Evolutionary conservation across 2,888 invertebrate species (phyloP).

Genomic region (Parnassius smintheus): DNA sequence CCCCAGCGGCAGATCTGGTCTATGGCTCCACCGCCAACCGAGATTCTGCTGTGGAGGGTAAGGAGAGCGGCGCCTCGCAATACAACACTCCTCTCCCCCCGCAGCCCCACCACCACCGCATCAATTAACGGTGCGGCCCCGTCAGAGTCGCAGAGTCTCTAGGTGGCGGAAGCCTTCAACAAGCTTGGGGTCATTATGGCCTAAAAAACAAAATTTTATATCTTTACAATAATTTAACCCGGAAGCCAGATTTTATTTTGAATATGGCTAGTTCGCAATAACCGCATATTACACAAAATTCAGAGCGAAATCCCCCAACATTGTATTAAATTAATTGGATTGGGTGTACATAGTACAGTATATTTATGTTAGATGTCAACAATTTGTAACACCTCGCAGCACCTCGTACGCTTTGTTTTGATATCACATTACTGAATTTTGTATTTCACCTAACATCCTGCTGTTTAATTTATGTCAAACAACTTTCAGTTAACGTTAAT

Average conservation of each 20-base stretch:
- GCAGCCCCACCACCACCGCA: too few species aligned
- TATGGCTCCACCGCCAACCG: too few species aligned
- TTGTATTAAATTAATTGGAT: constrained; percentile 19
- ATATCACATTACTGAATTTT: constrained; percentile 9
- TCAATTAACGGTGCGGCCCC: too few species aligned
- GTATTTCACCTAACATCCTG: constrained; percentile 6
- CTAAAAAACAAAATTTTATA: too few species aligned
- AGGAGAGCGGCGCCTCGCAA: too few species aligned
- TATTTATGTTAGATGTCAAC: constrained; percentile 15
- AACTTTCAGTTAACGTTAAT: background rate
- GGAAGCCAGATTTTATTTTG: background rate
- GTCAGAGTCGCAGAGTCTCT: too few species aligned
- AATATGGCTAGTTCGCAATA: background rate
- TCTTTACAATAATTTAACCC: too few species aligned
- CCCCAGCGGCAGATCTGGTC: too few species aligned
- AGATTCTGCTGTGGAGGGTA: too few species aligned
- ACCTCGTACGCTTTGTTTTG: constrained; percentile 4
- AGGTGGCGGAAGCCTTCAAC: too few species aligned
- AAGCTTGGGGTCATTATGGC: too few species aligned
- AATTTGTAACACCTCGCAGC: constrained; percentile 16
- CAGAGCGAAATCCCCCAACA: background rate
- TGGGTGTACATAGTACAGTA: constrained; percentile 13
- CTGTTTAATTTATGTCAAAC: constrained; percentile 12
- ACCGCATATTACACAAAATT: background rate
- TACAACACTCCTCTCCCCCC: too few species aligned